Conservation (phyloP, 2,797 vertebrate genomes). For the Myotis findleyi region DNA sequence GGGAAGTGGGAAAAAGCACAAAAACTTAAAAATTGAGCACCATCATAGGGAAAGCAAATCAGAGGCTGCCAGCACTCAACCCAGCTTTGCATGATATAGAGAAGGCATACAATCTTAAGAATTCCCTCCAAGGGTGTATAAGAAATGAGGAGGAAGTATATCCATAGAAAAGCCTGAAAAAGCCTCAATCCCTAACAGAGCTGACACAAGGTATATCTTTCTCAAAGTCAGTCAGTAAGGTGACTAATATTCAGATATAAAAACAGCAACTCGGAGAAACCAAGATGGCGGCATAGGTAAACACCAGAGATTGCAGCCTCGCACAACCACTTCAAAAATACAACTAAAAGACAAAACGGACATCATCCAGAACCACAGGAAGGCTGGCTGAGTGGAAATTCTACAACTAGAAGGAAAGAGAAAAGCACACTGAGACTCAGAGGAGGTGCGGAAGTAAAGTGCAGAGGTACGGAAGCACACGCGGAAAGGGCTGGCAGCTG, state of each 20-base stretch:
- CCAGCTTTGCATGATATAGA: not conserved
- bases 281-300: too few relatives aligned
- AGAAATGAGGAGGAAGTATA: not conserved
- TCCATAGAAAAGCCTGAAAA: not conserved
- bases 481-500: too few relatives aligned
- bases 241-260: not conserved
- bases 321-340: too few relatives aligned
- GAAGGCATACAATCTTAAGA: not conserved
- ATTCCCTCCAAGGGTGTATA: not conserved
- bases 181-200: not conserved
- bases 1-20: not conserved
- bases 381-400: too few relatives aligned
- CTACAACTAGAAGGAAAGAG: too few relatives aligned
- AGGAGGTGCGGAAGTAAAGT: too few relatives aligned
- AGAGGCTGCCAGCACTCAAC: not conserved
- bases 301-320: too few relatives aligned
- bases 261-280: not conserved
- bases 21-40: not conserved
- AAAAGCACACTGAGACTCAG: too few relatives aligned
- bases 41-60: not conserved
- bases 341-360: too few relatives aligned
- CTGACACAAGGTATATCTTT: not conserved
- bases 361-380: too few relatives aligned
- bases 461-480: too few relatives aligned
- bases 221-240: not conserved